These are phyloP conservation scores for Helogale parvula DNA, from an alignment of 2,113 vertebrate species.

Conservation along the genomic window DNA sequence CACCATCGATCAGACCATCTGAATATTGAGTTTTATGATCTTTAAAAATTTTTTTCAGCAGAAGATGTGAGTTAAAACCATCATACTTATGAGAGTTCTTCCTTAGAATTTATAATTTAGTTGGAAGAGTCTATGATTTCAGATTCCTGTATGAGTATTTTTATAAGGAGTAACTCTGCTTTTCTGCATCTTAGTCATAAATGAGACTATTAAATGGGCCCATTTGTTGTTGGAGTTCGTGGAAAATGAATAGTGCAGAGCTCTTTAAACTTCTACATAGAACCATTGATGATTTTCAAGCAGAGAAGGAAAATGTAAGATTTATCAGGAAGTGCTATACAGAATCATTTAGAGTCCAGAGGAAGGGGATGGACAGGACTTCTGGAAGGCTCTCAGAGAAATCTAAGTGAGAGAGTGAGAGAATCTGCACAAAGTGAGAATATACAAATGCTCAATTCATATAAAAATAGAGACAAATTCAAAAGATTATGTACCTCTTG, in stretches of 20 bases:
- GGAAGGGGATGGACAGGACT: background rate
- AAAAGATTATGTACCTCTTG: background rate
- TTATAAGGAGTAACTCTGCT: background rate
- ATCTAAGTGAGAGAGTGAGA: background rate
- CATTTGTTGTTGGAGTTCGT: background rate
- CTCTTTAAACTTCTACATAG: background rate
- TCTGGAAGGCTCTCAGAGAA: background rate
- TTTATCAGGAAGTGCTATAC: background rate
- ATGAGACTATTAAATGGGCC: background rate
- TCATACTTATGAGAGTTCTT: background rate
- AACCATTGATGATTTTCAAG: background rate
- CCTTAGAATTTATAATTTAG: background rate
- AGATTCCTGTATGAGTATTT: background rate
- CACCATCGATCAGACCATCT: background rate
- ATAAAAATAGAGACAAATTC: background rate
- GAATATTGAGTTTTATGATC: background rate
- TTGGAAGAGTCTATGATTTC: background rate
- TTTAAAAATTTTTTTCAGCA: no score
- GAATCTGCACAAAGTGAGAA: background rate
- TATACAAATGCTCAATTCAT: background rate
- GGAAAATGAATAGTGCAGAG: background rate
- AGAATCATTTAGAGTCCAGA: background rate
- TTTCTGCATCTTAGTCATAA: background rate
- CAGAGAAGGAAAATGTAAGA: background rate
- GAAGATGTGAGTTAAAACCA: background rate